Evolutionary conservation across 1,140 invertebrate genomes (phyloP).

Genomic region (Bombus sylvicola): DNA sequence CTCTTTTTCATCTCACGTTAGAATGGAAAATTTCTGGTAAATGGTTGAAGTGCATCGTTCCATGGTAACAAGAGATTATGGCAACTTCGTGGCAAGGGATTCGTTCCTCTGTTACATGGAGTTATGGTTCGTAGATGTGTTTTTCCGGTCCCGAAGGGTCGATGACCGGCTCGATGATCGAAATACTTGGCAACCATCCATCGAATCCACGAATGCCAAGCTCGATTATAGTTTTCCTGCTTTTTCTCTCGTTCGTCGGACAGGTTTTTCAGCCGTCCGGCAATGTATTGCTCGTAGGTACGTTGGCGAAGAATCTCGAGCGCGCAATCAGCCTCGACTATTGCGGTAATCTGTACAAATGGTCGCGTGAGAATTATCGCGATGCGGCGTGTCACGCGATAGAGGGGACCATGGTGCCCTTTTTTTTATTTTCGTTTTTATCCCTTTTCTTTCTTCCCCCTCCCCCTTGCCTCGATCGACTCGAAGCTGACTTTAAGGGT

Average conservation of each 20-base stretch:
- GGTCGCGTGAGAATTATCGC: slow-evolving; percentile 32
- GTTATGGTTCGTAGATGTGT: neutral
- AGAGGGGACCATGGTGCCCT: neutral
- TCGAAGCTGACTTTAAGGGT: neutral
- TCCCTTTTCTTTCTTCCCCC: too few relatives aligned
- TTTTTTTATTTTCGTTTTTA: neutral
- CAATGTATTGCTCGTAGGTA: neutral
- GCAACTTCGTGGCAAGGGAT: too few relatives aligned
- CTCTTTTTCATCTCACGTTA: neutral
- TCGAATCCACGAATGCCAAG: neutral
- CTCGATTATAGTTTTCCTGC: slow-evolving; percentile 5
- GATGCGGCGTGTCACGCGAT: slow-evolving; percentile 29
- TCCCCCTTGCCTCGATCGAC: neutral
- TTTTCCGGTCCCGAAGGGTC: slow-evolving; percentile 31
- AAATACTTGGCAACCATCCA: slow-evolving; percentile 45
- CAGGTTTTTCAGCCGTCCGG: neutral
- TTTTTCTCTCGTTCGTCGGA: neutral
- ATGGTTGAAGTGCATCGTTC: too few relatives aligned
- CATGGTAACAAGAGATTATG: too few relatives aligned
- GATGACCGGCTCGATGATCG: slow-evolving; percentile 40
- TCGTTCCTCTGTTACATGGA: neutral
- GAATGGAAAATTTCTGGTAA: too few relatives aligned
- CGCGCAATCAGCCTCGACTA: neutral
- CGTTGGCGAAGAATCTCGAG: neutral
- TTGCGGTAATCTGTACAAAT: slow-evolving; percentile 16